A percentile compares a stretch with the other conserved stretches of the same genome.
Conservation (phyloP, 1,140 invertebrate genomes). For the Nasonia longicornis region DNA sequence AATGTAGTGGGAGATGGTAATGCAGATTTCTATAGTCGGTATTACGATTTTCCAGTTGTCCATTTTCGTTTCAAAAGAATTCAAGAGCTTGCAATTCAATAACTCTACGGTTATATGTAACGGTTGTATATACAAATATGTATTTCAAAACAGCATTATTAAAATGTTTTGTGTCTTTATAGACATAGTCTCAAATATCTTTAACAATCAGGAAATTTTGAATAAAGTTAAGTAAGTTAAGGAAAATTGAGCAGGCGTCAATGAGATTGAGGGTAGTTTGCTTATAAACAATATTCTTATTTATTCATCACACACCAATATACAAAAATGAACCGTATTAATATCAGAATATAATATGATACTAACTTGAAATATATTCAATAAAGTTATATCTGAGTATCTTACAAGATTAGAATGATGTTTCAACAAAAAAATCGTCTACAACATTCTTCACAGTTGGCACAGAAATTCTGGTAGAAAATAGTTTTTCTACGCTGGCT, state of each 20-base stretch:
- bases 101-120: no score
- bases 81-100: no score
- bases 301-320: slow-evolving; percentile 71
- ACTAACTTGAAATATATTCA: slow-evolving; percentile 69
- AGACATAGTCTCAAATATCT: no score
- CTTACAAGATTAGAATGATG: slow-evolving; percentile 70
- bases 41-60: no score
- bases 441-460: slow-evolving; percentile 69
- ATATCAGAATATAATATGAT: slow-evolving; percentile 70
- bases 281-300: slow-evolving; percentile 71
- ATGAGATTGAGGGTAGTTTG: slow-evolving; percentile 53
- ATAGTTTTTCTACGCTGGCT: slow-evolving; percentile 62
- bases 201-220: no score
- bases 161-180: no score
- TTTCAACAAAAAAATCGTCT: slow-evolving; percentile 65
- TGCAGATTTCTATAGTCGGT: neutral
- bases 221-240: neutral
- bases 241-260: slow-evolving; percentile 12
- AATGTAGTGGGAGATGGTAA: neutral
- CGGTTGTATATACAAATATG: no score
- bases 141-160: no score
- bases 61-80: neutral
- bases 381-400: slow-evolving; percentile 70
- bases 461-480: slow-evolving; percentile 70
- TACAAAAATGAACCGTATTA: slow-evolving; percentile 71